Conservation (phyloP, 2,113 vertebrate species). For the Marmota monax region DNA sequence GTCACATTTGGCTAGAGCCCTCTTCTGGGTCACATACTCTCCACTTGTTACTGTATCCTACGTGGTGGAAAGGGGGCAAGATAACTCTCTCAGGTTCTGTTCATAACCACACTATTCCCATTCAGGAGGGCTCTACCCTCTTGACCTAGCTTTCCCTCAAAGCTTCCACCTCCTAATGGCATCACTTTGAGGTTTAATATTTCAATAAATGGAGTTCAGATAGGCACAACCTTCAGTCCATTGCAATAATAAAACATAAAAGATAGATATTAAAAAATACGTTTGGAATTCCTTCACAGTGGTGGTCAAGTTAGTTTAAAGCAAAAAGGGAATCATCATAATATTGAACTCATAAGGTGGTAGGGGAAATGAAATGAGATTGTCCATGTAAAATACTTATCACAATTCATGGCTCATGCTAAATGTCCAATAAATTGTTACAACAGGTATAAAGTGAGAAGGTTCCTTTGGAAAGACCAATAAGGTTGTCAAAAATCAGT, state of each 20-base stretch:
- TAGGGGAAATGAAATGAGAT: not conserved
- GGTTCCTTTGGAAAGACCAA: not conserved
- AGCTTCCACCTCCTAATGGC: not conserved
- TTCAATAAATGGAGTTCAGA: not conserved
- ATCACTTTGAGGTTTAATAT: not conserved
- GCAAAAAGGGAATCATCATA: not conserved
- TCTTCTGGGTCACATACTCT: not conserved
- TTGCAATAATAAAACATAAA: not conserved
- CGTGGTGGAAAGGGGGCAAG: not conserved
- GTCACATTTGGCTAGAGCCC: not conserved
- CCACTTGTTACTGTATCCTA: not conserved
- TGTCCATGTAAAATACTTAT: not conserved
- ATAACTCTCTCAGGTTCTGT: no score
- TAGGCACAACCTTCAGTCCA: not conserved
- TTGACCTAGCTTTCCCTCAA: not conserved
- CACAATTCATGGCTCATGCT: not conserved
- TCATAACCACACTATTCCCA: no score
- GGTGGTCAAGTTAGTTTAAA: not conserved
- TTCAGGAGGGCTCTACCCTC: not conserved
- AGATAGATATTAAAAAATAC: not conserved
- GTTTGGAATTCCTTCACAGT: not conserved
- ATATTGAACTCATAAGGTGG: not conserved
- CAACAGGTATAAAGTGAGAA: not conserved
- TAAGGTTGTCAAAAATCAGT: not conserved
- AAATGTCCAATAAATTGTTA: not conserved